phyloP scores from a whole-genome alignment of 2,888 invertebrate species.

The Penaeus monodon region DNA sequence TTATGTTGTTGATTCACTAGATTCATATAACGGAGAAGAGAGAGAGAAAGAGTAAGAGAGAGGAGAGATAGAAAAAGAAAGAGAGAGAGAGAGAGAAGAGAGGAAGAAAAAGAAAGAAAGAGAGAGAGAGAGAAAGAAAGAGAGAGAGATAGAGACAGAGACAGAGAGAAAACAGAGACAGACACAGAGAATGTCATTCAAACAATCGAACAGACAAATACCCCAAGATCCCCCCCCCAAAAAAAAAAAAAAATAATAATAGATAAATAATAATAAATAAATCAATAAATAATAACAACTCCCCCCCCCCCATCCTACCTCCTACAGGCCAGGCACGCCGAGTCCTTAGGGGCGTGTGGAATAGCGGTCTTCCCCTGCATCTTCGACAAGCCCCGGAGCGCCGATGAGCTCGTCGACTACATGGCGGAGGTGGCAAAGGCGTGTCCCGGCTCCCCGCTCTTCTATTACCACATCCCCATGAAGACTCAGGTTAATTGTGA shows the following conservation, averaged over 20 bases:
- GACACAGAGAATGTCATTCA: neutral
- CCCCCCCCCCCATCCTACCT: neutral
- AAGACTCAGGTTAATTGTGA: constrained; percentile 80
- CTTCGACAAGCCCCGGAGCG: constrained; percentile 79
- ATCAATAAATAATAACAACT: too few relatives aligned
- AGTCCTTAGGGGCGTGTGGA: constrained; percentile 77
- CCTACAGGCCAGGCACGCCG: constrained; percentile 78
- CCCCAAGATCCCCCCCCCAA: neutral
- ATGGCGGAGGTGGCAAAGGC: constrained; percentile 78
- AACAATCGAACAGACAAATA: neutral
- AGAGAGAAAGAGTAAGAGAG: neutral
- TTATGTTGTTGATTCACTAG: too few relatives aligned
- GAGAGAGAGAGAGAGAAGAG: neutral
- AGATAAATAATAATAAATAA: too few relatives aligned
- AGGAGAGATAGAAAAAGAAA: neutral
- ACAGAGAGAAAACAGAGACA: neutral
- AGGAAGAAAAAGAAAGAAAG: neutral
- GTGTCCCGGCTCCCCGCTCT: constrained; percentile 82
- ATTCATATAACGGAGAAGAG: too few relatives aligned
- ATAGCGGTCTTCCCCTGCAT: constrained; percentile 82
- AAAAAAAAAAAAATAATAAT: neutral
- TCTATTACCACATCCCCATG: constrained; percentile 86
- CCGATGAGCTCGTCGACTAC: constrained; percentile 77
- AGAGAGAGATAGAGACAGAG: neutral
- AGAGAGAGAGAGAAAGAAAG: neutral